Percentiles rank a stretch among this genome's conserved stretches.
Evolutionary conservation across 2,797 vertebrate species (phyloP).

Genomic region (Crypturellus tataupa): DNA sequence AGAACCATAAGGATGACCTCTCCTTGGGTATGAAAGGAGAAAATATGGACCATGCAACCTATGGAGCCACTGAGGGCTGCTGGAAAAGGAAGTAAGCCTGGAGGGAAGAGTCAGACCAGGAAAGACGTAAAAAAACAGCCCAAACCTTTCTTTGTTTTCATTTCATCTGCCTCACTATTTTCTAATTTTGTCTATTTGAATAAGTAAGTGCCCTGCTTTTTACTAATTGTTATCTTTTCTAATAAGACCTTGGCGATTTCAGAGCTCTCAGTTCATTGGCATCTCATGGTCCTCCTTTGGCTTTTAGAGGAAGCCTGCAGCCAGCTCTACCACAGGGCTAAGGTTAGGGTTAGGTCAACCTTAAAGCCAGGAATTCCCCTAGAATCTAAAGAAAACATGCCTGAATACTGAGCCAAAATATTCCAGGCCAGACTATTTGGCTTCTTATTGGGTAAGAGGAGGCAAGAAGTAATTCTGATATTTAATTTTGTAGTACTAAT

Average conservation of each 20-base stretch:
- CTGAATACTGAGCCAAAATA: background rate
- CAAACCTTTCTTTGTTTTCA: background rate
- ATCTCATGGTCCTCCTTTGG: background rate
- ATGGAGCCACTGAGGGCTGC: background rate
- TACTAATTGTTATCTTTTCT: background rate
- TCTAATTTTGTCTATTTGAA: background rate
- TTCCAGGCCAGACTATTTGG: background rate
- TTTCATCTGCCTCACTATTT: background rate
- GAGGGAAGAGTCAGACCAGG: background rate
- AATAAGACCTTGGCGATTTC: background rate
- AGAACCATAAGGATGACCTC: background rate
- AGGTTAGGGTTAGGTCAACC: background rate
- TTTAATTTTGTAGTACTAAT: background rate
- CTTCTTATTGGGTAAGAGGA: background rate
- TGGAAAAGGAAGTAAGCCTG: background rate
- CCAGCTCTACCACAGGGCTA: background rate
- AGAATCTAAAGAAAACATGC: background rate
- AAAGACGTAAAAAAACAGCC: background rate
- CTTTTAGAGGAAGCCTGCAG: background rate
- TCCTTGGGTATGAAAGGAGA: background rate
- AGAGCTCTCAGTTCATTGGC: background rate
- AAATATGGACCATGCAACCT: background rate
- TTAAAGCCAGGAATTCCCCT: background rate
- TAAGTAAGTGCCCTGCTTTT: background rate
- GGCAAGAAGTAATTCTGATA: background rate